Conservation (phyloP, 2,797 vertebrate genomes). For the Esox lucius region DNA sequence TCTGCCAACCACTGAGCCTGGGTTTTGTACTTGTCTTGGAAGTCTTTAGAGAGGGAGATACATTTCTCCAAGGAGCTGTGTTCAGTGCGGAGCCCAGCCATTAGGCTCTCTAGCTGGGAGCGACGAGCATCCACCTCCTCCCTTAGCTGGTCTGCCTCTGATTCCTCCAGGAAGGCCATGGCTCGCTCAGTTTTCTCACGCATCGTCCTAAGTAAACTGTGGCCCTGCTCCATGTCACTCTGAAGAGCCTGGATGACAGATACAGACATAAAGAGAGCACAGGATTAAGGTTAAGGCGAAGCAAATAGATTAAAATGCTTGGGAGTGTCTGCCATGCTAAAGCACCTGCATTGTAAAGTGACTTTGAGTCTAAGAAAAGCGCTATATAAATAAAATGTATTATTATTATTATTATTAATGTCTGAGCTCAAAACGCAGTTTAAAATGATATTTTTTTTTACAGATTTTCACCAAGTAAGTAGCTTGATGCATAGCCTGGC, state of each 20-base stretch:
- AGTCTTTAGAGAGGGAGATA: slow-evolving; percentile 89
- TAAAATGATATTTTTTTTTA: background rate
- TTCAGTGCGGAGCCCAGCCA: slow-evolving; percentile 80
- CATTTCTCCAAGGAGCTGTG: slow-evolving; percentile 85
- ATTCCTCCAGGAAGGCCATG: slow-evolving; percentile 80
- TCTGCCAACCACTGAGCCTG: slow-evolving; percentile 87
- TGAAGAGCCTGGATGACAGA: slow-evolving; percentile 71
- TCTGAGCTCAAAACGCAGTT: background rate
- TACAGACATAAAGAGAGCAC: background rate
- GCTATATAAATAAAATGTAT: too few relatives aligned
- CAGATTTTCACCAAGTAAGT: background rate
- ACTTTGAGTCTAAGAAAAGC: too few relatives aligned
- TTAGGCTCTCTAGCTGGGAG: slow-evolving; percentile 79
- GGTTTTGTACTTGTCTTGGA: slow-evolving; percentile 87
- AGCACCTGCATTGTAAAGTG: background rate
- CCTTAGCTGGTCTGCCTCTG: slow-evolving; percentile 76
- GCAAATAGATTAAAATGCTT: background rate
- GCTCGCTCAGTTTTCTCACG: slow-evolving; percentile 86
- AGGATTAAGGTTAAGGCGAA: background rate
- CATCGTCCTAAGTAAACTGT: slow-evolving; percentile 85
- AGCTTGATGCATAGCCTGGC: background rate
- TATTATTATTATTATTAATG: too few relatives aligned
- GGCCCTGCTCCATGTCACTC: slow-evolving; percentile 89
- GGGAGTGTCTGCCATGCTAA: background rate
- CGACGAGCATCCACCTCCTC: slow-evolving; percentile 75